Conservation (phyloP, 2,797 vertebrate species). For the Sebastolobus alascanus region DNA sequence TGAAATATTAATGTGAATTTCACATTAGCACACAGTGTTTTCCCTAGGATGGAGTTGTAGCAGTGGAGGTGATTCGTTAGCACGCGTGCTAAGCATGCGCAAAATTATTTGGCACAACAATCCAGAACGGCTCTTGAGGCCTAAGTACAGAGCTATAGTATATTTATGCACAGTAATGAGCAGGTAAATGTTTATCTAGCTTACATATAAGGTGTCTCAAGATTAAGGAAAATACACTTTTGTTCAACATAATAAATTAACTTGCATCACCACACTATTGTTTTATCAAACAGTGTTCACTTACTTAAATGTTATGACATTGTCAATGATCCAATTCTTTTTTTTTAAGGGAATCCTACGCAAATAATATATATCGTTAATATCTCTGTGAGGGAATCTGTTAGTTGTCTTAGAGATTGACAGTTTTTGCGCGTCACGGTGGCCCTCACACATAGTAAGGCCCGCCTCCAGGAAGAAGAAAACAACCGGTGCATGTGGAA, state of each 20-base stretch:
- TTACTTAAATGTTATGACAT: too few relatives aligned
- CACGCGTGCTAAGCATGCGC: background rate
- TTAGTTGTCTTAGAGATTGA: too few relatives aligned
- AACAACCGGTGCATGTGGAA: too few relatives aligned
- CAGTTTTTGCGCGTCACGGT: too few relatives aligned
- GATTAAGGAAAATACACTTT: background rate
- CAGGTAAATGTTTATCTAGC: background rate
- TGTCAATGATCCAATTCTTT: too few relatives aligned
- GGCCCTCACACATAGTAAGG: too few relatives aligned
- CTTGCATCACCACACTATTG: background rate
- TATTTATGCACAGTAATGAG: background rate
- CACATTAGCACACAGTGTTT: background rate
- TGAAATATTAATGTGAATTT: slow-evolving; percentile 15
- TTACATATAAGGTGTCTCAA: background rate
- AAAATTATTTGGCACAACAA: background rate
- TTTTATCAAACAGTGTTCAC: too few relatives aligned
- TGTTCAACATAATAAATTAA: background rate
- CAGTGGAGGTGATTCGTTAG: background rate
- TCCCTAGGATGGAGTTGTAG: background rate
- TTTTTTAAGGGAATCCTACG: too few relatives aligned
- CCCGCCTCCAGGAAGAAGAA: too few relatives aligned
- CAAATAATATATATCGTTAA: too few relatives aligned
- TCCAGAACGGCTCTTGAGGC: background rate
- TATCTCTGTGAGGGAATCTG: background rate
- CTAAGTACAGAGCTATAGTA: background rate